Base-by-base conservation (phyloP, 2,888 invertebrate genomes). In the Prenolepis imparis region DNA sequence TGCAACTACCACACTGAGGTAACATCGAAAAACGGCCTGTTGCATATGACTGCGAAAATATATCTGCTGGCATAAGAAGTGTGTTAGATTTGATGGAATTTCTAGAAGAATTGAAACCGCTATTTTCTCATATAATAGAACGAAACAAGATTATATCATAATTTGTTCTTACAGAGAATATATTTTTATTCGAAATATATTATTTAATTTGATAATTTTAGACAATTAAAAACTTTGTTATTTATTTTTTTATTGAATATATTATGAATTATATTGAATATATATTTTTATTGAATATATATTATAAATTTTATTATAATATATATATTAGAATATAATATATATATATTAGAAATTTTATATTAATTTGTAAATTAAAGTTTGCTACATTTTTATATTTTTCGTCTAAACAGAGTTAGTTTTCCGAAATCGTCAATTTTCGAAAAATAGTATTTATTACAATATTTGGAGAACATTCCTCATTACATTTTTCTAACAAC, bases 1-100 rank as follows among this genome's bases (percentile, higher is more conserved):
- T 70, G 78, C 78, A 70, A 70, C 66, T 24, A 68, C 78, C 59
- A 66, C 24, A 77, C 55, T 36, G 70, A 70, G 59, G 70, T 80
- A 80, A 70, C 78, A 59, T 80, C 78, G 78, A 80, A 80, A 80
- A 80, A 80, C 78, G 78, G 78, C 78, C 78, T 80, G 78, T 80
- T 80, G 78, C 78, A 80, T 59, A 80, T 80, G 78, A 80, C 70
- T 80, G 59, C 70, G 78, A 80, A 80, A 72, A 80, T 70, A 80
- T 70, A 80, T 80, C 70, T 61, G 44, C 59, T 59, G 12, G 57
- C 9, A 8, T 61, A 80, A 80, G 78, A 80, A 80, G 59, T 59
- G 32, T 32, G 70, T 70, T 80, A 61, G 70, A 48, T 61, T 44
- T 80, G 70, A 70, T 78, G 41, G 78, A 36, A 59, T 59, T 80